A percentile compares a stretch with the other conserved stretches of the same genome.
Conservation (phyloP, 53 echinoderm and acorn worm species). For the Astropecten irregularis region DNA sequence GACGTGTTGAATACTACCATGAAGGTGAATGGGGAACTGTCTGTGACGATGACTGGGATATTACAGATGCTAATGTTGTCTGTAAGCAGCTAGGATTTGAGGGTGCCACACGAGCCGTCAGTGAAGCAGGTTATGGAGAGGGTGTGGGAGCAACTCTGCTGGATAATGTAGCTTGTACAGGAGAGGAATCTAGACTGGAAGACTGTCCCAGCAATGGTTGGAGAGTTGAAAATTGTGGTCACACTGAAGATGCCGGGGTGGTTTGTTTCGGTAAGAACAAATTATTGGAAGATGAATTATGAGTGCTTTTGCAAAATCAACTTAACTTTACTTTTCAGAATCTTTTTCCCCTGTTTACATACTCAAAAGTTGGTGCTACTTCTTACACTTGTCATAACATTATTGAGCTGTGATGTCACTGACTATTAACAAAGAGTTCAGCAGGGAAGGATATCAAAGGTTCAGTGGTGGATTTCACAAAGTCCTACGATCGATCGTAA, state of each 20-base stretch:
- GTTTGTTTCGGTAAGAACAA: no score
- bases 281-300: no score
- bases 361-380: no score
- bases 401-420: no score
- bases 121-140: background rate
- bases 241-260: conserved; percentile 39
- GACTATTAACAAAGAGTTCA: no score
- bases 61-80: conserved; percentile 49
- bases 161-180: conserved; percentile 11
- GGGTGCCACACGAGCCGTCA: background rate
- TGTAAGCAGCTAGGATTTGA: conserved; percentile 73
- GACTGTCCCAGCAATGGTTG: conserved; percentile 3
- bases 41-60: conserved; percentile 62
- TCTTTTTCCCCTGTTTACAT: no score
- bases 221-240: conserved; percentile 6
- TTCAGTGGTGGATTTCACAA: no score
- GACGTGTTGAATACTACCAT: conserved; percentile 64
- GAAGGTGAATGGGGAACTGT: conserved; percentile 63
- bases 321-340: no score
- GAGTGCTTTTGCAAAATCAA: no score
- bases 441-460: no score
- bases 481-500: no score
- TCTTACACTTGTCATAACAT: no score
- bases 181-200: background rate
- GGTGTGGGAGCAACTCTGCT: conserved; percentile 11